Conservation (phyloP, 2,797 vertebrate species). For the Columba guinea region DNA sequence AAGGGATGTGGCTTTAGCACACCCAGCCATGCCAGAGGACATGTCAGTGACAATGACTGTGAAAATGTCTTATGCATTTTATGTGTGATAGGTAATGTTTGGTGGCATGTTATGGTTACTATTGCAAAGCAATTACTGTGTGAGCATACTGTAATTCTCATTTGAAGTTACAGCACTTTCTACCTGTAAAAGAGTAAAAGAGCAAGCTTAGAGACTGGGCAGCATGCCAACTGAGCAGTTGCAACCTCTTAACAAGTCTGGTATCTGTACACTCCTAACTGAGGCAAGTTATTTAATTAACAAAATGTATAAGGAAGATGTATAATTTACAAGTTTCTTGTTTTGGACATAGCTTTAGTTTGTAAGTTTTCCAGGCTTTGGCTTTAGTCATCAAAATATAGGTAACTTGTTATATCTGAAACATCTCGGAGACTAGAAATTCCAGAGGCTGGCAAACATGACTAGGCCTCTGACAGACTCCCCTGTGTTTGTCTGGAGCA, state of each 20-base stretch:
- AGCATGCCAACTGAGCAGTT: neutral
- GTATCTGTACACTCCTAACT: neutral
- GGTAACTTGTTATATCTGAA: neutral
- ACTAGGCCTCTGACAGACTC: neutral
- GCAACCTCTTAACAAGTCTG: neutral
- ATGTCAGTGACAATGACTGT: neutral
- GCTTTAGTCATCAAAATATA: neutral
- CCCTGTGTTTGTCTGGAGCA: neutral
- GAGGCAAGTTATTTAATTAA: neutral
- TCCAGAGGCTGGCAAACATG: neutral
- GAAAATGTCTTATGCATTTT: neutral
- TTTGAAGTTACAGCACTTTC: neutral
- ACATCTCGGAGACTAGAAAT: neutral
- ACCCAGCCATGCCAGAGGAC: neutral
- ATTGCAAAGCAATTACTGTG: neutral
- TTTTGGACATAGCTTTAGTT: neutral
- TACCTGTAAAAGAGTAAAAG: neutral
- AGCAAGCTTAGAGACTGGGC: neutral
- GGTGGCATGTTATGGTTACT: neutral
- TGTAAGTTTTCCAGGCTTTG: neutral
- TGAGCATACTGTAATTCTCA: neutral
- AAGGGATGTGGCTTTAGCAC: neutral
- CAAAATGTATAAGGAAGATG: neutral
- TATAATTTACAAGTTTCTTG: neutral
- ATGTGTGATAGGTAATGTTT: neutral